A percentile compares a stretch with the other conserved stretches of the same genome.
Evolutionary conservation across 2,888 invertebrate genomes (phyloP).

Genomic region (Phengaris arion): DNA sequence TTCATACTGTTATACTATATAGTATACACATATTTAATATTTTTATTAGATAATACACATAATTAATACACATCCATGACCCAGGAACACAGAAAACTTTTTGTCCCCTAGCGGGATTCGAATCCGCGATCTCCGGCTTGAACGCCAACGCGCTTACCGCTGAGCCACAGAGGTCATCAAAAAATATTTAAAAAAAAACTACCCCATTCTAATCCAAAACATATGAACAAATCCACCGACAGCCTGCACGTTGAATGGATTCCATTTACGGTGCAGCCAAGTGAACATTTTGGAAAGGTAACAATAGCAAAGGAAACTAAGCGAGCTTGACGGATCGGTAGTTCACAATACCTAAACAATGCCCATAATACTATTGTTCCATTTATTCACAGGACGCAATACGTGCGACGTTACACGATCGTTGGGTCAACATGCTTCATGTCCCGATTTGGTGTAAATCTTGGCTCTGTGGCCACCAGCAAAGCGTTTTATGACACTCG

Average conservation of each 20-base stretch:
- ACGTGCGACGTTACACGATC: conserved; percentile 37
- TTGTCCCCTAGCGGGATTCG: too few species aligned
- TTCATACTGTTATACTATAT: too few species aligned
- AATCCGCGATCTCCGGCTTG: too few species aligned
- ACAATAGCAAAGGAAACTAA: conserved; percentile 33
- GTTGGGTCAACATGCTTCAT: conserved; percentile 60
- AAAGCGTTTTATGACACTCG: neutral
- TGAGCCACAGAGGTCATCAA: too few species aligned
- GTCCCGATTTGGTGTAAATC: conserved; percentile 61
- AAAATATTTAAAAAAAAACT: too few species aligned
- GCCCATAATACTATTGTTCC: conserved; percentile 38
- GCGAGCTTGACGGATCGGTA: conserved; percentile 37
- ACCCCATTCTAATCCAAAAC: neutral
- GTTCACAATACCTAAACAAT: conserved; percentile 40
- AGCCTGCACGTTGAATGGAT: conserved; percentile 26
- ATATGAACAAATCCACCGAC: neutral
- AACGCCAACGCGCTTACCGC: too few species aligned
- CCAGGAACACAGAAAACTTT: too few species aligned
- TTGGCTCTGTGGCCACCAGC: conserved; percentile 48
- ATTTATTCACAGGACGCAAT: conserved; percentile 34
- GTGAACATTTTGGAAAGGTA: conserved; percentile 34
- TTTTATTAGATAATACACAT: too few species aligned
- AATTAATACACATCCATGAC: too few species aligned
- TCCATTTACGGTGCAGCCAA: conserved; percentile 29
- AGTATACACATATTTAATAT: too few species aligned